Evolutionary conservation across 2,888 invertebrate genomes (phyloP).

Genomic region (Pandemis cinnamomeana): DNA sequence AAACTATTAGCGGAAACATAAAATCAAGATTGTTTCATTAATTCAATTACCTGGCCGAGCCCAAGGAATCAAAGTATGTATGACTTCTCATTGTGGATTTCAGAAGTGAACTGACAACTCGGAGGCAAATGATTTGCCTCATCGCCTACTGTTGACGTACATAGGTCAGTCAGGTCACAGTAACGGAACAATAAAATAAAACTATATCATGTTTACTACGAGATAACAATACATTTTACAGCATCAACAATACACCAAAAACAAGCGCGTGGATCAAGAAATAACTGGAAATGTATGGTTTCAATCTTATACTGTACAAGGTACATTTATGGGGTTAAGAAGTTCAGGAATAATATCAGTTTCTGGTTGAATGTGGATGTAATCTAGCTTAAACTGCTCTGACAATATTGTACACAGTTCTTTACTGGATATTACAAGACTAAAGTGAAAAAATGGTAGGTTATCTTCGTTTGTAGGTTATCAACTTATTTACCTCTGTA

Average conservation of each 20-base stretch:
- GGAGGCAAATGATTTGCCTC: constrained; percentile 77
- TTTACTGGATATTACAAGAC: constrained; percentile 29
- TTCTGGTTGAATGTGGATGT: constrained; percentile 43
- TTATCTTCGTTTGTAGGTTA: constrained; percentile 39
- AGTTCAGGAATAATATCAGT: constrained; percentile 55
- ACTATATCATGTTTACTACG: constrained; percentile 43
- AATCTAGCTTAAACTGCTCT: constrained; percentile 47
- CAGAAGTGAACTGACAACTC: constrained; percentile 77
- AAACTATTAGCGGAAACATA: constrained; percentile 22
- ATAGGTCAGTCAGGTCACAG: constrained; percentile 75
- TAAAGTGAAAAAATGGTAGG: constrained; percentile 17
- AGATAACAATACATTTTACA: constrained; percentile 42
- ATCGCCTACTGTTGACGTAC: constrained; percentile 81
- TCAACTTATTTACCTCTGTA: constrained; percentile 37
- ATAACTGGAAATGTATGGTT: constrained; percentile 49
- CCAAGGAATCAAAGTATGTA: constrained; percentile 77
- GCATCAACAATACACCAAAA: constrained; percentile 42
- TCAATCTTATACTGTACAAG: constrained; percentile 42
- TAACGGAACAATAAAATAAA: constrained; percentile 53
- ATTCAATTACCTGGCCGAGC: constrained; percentile 78
- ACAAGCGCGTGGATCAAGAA: constrained; percentile 24
- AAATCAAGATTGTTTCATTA: constrained; percentile 43
- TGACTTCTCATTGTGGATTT: constrained; percentile 82
- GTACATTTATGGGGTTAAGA: constrained; percentile 50
- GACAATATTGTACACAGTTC: constrained; percentile 14